Evolutionary conservation across 2,113 vertebrate species (phyloP).

Genomic region (Indicator indicator): DNA sequence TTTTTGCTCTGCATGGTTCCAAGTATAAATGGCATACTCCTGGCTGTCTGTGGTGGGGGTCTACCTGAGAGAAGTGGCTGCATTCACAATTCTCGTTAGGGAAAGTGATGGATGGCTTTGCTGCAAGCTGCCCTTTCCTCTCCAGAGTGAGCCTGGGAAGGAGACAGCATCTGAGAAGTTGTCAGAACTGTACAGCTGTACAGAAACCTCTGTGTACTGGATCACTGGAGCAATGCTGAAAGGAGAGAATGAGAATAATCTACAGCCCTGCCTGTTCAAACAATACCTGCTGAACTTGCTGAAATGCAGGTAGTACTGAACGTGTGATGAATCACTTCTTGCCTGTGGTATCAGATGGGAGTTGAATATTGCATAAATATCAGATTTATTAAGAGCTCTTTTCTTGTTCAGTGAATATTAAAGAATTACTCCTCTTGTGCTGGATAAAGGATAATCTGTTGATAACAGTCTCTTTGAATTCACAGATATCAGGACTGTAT

Average conservation of each 20-base stretch:
- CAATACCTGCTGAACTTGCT: neutral
- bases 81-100: neutral
- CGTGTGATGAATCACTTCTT: neutral
- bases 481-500: neutral
- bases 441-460: neutral
- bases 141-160: neutral
- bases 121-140: neutral
- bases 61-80: neutral
- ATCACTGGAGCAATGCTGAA: neutral
- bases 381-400: neutral
- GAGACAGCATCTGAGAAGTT: neutral
- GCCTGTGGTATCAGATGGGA: neutral
- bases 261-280: neutral
- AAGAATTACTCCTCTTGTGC: neutral
- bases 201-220: neutral
- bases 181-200: neutral
- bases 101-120: neutral
- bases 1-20: neutral
- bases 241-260: neutral
- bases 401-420: constrained; percentile 41
- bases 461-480: neutral
- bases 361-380: neutral
- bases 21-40: neutral
- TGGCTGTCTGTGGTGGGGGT: neutral
- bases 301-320: neutral